phyloP scores from a whole-genome alignment of 2,888 invertebrate species.

The Meghimatium bilineatum region DNA sequence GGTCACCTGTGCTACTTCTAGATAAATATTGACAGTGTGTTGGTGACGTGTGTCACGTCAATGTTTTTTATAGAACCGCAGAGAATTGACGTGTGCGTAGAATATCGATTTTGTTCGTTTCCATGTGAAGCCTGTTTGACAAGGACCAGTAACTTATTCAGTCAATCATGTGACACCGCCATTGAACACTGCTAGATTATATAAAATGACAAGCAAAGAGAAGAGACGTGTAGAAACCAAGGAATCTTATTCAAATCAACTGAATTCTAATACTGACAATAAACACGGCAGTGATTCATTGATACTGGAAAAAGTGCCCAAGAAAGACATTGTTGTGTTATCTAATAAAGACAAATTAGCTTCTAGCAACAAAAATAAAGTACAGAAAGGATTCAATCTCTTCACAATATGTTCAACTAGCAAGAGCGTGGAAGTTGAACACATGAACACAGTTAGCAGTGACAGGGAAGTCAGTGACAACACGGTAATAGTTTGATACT shows the following conservation, averaged over 20 bases:
- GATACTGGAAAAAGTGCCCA: background rate
- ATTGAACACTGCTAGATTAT: background rate
- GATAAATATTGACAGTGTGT: background rate
- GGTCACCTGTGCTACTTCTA: no score
- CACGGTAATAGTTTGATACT: background rate
- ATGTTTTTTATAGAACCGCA: background rate
- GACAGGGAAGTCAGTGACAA: background rate
- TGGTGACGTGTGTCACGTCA: background rate
- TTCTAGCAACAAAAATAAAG: background rate
- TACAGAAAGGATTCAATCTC: background rate
- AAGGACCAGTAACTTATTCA: no score
- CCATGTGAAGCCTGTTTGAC: background rate
- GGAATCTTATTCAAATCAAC: background rate
- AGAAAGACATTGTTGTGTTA: background rate
- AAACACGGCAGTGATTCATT: background rate
- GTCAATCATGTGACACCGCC: no score
- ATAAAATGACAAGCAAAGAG: constrained; percentile 1
- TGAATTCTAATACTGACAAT: background rate
- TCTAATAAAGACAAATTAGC: no score
- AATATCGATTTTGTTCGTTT: background rate
- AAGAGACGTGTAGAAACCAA: constrained; percentile 14
- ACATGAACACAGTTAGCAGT: background rate
- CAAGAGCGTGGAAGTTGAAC: constrained; percentile 4
- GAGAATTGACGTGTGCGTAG: background rate
- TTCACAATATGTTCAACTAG: background rate